Evolutionary conservation across 1,140 invertebrate species (phyloP).

Genomic region (Drosophila sechellia): DNA sequence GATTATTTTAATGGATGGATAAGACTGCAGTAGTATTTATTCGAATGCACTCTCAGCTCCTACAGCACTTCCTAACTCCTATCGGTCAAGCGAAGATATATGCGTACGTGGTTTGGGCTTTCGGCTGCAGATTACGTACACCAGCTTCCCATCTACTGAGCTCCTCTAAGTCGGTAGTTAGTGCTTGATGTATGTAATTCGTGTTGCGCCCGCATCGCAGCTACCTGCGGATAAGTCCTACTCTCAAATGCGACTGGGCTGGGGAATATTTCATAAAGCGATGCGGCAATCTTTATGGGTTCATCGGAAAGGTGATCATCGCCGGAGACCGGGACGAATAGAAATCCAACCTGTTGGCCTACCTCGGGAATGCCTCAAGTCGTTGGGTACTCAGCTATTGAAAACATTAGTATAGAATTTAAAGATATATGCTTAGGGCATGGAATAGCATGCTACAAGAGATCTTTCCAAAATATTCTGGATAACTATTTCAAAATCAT

Average conservation of each 20-base stretch:
- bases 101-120: slow-evolving; percentile 68
- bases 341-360: slow-evolving; percentile 70
- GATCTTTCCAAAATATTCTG: background rate
- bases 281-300: slow-evolving; percentile 77
- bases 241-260: slow-evolving; percentile 3
- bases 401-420: slow-evolving; percentile 13
- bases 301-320: slow-evolving; percentile 79
- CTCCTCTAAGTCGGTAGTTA: slow-evolving; percentile 75
- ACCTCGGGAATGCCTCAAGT: slow-evolving; percentile 51
- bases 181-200: slow-evolving; percentile 82
- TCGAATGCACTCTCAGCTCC: slow-evolving; percentile 3
- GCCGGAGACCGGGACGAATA: slow-evolving; percentile 22
- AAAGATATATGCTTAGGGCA: background rate
- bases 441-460: background rate
- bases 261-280: slow-evolving; percentile 76
- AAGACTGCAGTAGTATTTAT: background rate
- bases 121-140: slow-evolving; percentile 76
- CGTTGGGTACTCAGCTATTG: slow-evolving; percentile 29
- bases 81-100: slow-evolving; percentile 67
- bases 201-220: slow-evolving; percentile 77
- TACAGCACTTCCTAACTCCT: slow-evolving; percentile 17
- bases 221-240: slow-evolving; percentile 62
- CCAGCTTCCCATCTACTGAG: slow-evolving; percentile 28
- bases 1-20: too few species aligned
- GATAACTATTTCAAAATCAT: too few species aligned